Conservation (phyloP, 2,797 vertebrate species). For the Rhabdomys pumilio region DNA sequence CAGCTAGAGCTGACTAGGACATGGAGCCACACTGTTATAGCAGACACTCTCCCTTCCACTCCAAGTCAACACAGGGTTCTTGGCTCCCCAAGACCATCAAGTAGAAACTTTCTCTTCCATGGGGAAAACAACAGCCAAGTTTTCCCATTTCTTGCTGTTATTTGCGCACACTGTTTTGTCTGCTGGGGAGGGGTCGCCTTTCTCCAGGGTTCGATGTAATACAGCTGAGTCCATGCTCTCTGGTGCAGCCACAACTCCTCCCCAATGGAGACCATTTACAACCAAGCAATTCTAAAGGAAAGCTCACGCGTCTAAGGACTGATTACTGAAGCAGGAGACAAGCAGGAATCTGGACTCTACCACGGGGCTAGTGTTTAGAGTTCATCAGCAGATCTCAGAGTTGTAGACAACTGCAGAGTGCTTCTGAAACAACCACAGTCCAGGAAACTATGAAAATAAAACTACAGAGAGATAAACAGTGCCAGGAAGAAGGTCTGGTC, state of each 20-base stretch:
- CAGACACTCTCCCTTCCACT: not conserved
- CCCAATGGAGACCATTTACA: constrained; percentile 39
- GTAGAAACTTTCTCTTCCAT: not conserved
- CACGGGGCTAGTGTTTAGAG: not conserved
- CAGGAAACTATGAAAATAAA: constrained; percentile 25
- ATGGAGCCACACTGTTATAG: not conserved
- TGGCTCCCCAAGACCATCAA: not conserved
- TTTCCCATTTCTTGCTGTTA: not conserved
- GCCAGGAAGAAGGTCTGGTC: not conserved
- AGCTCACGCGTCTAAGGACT: not conserved
- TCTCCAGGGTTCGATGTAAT: not conserved
- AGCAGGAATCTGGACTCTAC: constrained; percentile 2
- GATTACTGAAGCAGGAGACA: not conserved
- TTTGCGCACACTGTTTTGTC: not conserved
- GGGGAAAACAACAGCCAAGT: not conserved
- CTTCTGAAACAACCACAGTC: constrained; percentile 23
- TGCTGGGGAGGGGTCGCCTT: not conserved
- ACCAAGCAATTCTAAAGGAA: constrained; percentile 47
- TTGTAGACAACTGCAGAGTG: not conserved
- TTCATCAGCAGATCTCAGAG: not conserved
- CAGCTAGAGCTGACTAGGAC: not conserved
- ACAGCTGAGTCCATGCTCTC: not conserved
- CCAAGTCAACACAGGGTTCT: not conserved
- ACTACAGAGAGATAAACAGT: not conserved
- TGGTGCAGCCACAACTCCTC: not conserved